Percentiles rank a stretch among this genome's conserved stretches.
phyloP scores from a whole-genome alignment of 2,113 vertebrate genomes.

The Benitochromis conjunctus region DNA sequence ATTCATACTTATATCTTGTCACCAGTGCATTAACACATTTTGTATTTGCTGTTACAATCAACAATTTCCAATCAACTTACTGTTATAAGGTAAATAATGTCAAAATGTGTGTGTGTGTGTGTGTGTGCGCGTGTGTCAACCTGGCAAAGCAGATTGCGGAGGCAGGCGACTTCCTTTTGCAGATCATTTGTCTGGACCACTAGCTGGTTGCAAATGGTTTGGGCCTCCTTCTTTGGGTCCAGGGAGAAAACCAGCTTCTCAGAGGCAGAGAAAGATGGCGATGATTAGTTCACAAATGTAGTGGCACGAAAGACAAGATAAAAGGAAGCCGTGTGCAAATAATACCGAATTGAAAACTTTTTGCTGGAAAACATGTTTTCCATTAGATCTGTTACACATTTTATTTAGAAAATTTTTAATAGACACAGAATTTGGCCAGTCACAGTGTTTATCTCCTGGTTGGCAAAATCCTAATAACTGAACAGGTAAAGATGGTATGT shows the following conservation, averaged over 20 bases:
- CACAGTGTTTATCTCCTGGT: background rate
- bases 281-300: background rate
- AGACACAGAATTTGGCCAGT: background rate
- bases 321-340: background rate
- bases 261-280: background rate
- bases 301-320: background rate
- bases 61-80: background rate
- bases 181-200: slow-evolving; percentile 74
- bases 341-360: background rate
- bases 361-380: background rate
- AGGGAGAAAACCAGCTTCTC: slow-evolving; percentile 82
- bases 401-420: background rate
- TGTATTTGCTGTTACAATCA: background rate
- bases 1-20: background rate
- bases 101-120: background rate
- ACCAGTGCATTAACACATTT: background rate
- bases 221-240: slow-evolving; percentile 74
- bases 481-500: background rate
- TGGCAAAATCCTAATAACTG: background rate
- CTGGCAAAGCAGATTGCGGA: slow-evolving; percentile 81
- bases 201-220: slow-evolving; percentile 78
- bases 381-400: background rate
- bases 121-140: slow-evolving; percentile 52
- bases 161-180: slow-evolving; percentile 79
- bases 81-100: background rate